Base-by-base conservation (phyloP, 2,888 invertebrate species). In the Pseudoips prasinana region DNA sequence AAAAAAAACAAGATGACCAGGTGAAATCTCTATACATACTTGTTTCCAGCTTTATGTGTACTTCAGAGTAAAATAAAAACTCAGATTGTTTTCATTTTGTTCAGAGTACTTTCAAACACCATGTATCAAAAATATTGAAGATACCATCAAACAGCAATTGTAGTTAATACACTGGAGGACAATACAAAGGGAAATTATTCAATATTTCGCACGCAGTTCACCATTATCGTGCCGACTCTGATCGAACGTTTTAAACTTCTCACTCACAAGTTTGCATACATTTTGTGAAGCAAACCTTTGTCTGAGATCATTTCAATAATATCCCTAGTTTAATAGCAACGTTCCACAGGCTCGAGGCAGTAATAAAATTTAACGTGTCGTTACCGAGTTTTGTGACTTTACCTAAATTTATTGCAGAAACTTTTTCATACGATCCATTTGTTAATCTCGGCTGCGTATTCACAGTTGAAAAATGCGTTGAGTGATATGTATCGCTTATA, bases 291-390 rank as follows among this genome's bases (percentile, higher is more conserved):
- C 58, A 58, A 58, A 68, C 73, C 73, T 74, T 76, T 76, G 77
- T 75, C 73, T 68, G 73, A 62, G 73, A 79, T 76, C 80, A 82
- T 83, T 84, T 81, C 73, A 79, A 80, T 82, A 80, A 83, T 84
- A 81, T 73, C 57, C 75, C 61, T 79, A 83, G 81, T 82, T 84
- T 78, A 79, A 83, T 78, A 67, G 73, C 70, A 54, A 68, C 66
- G 66, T 58, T 65, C 59, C 56, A 43, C 49, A 60, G 64, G 65
- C 76, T 64, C 62, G 60, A 55, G 72, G 76, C 73, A 54, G 68
- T 69, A 78, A 81, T 84, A 84, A 84, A 84, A 82, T 83, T 76
- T 80, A 73, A 82, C 78, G 80, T 76, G 78, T 78, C 77, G 69
- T 62, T 61, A 51, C 64, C 33, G 73, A 80, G 70, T 81, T 81